These are phyloP conservation scores for Onychostoma macrolepis DNA, from an alignment of 2,113 vertebrate species.

Conservation along the genomic window DNA sequence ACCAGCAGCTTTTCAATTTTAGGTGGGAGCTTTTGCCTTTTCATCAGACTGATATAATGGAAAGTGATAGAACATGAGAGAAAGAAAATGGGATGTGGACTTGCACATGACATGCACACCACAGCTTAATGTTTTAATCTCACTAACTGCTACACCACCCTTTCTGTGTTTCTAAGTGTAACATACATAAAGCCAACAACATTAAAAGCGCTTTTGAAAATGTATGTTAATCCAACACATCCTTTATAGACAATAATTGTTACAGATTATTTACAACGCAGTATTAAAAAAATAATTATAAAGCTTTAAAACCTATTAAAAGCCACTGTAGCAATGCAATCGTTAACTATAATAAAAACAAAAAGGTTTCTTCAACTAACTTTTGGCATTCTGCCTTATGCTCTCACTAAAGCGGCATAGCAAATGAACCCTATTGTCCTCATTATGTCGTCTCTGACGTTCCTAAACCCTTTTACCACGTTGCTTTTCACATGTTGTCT, in stretches of 20 bases:
- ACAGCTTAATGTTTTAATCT: too few relatives aligned
- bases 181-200: background rate
- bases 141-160: background rate
- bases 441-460: constrained; percentile 72
- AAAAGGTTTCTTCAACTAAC: constrained; percentile 7
- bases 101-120: background rate
- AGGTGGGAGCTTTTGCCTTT: background rate
- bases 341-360: background rate
- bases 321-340: background rate
- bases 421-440: constrained; percentile 66
- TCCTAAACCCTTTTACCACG: constrained; percentile 55
- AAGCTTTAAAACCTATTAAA: background rate
- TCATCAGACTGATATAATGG: background rate
- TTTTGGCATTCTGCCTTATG: constrained; percentile 40
- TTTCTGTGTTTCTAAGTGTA: background rate
- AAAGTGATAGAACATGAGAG: background rate
- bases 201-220: background rate
- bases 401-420: constrained; percentile 47
- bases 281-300: background rate
- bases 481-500: constrained; percentile 61
- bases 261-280: background rate
- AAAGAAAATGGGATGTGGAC: background rate
- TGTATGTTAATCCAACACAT: background rate
- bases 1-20: background rate
- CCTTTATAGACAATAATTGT: background rate